A percentile compares a stretch with the other conserved stretches of the same genome.
These are phyloP conservation scores for Orchesellides sinensis DNA, from an alignment of 2,888 invertebrate species.

Conservation along the genomic window DNA sequence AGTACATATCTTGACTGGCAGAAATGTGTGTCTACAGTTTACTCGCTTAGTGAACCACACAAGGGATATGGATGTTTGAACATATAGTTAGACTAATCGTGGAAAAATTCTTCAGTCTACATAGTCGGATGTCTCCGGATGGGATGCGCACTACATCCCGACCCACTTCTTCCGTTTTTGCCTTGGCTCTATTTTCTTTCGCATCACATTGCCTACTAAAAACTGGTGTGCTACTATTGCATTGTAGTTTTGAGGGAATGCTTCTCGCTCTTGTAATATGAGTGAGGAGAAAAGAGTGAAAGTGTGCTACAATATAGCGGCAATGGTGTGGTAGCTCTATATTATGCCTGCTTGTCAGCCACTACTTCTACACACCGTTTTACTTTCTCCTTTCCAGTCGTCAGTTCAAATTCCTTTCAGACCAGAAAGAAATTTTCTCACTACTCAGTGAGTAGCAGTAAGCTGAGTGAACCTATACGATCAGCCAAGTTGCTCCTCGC, in stretches of 20 bases:
- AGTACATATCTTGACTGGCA: constrained; percentile 1
- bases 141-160: constrained; percentile 72
- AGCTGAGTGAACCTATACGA: constrained; percentile 51
- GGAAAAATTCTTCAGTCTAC: constrained; percentile 58
- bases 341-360: constrained; percentile 1
- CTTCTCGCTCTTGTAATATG: neutral
- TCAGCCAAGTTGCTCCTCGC: constrained; percentile 38
- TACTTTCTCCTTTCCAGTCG: constrained; percentile 44
- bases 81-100: constrained; percentile 52
- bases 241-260: neutral
- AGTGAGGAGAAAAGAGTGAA: too few species aligned
- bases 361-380: constrained; percentile 40
- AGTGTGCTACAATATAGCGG: neutral
- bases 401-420: constrained; percentile 57
- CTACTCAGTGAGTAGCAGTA: constrained; percentile 38
- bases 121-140: constrained; percentile 72
- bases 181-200: constrained; percentile 27
- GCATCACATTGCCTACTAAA: neutral
- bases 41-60: constrained; percentile 62
- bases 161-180: constrained; percentile 67
- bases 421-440: constrained; percentile 50
- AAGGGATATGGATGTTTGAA: constrained; percentile 59
- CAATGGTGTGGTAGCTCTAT: neutral
- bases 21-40: constrained; percentile 56
- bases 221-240: neutral